phyloP scores from a whole-genome alignment of 1,140 invertebrate species.

The Subanguina moxae region DNA sequence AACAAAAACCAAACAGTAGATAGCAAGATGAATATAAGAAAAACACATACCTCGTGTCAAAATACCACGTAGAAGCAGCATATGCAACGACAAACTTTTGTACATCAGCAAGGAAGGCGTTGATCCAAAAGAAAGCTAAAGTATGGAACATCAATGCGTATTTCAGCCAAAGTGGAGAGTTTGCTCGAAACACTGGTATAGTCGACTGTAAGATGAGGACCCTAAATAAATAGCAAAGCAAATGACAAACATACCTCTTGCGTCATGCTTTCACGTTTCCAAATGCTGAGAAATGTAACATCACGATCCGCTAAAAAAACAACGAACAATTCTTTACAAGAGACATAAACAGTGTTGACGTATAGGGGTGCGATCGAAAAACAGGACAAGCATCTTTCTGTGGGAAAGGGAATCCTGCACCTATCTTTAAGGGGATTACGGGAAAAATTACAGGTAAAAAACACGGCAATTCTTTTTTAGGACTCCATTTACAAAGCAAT shows the following conservation, averaged over 20 bases:
- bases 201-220: background rate
- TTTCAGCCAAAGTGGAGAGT: background rate
- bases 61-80: conserved; percentile 3
- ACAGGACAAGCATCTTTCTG: no score
- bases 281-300: background rate
- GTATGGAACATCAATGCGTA: background rate
- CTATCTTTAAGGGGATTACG: no score
- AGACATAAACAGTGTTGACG: no score
- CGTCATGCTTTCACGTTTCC: background rate
- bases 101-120: conserved; percentile 4
- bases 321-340: background rate
- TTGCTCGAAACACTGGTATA: background rate
- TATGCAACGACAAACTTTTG: conserved; percentile 9
- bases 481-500: no score
- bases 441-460: no score
- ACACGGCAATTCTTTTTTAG: no score
- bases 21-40: background rate
- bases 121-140: conserved; percentile 8
- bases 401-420: no score
- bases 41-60: background rate
- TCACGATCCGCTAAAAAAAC: background rate
- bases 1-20: background rate
- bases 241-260: no score
- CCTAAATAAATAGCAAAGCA: no score
- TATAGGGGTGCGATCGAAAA: no score